Evolutionary conservation across 1,140 invertebrate genomes (phyloP), one percentile per base, ranked within the genome.

Genomic region (Drosophila ironensis): DNA sequence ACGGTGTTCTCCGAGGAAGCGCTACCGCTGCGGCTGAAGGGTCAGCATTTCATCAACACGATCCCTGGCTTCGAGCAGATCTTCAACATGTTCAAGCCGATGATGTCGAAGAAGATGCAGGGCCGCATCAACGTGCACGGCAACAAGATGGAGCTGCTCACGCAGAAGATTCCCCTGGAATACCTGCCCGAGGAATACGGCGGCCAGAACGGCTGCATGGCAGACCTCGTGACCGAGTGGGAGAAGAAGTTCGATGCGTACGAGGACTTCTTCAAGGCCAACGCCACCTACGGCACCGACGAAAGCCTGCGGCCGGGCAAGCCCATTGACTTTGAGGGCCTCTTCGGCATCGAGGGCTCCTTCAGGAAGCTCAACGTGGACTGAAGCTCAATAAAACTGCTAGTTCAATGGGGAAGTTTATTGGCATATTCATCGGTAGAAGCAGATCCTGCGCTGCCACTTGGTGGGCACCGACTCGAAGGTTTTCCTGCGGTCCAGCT

Each of bases 381-480:
- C 54, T 87, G n/a, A 63, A 41, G 30, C 8, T 30, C 95, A 97
- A 76, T 76, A 84, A 72, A 37, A 37, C 6, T 37, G n/a, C n/a
- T n/a, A n/a, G n/a, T n/a, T n/a, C n/a, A n/a, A n/a, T n/a, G n/a
- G n/a, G n/a, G n/a, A n/a, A n/a, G n/a, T n/a, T n/a, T n/a, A n/a
- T n/a, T n/a, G n/a, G n/a, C n/a, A n/a, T n/a, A n/a, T n/a, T 73
- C 16, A 73, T 66, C 80, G 66, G 25, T 87, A 90, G 38, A 90
- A 89, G 25, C 86, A 89, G 27, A 95, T 89, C 76, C 91, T 94
- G 88, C 95, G 92, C 42, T 92, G 91, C 95, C 95, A 96, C 44
- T 93, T 90, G 35, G 93, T 94, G 20, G 89, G 88, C 3, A 71
- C 46, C 35, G 92, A 93, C 80, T 93, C 92, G 59, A 88, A 91